These are phyloP conservation scores for Phallusia fumigata DNA, from an alignment of 23 tunicate species.

Conservation along the genomic window DNA sequence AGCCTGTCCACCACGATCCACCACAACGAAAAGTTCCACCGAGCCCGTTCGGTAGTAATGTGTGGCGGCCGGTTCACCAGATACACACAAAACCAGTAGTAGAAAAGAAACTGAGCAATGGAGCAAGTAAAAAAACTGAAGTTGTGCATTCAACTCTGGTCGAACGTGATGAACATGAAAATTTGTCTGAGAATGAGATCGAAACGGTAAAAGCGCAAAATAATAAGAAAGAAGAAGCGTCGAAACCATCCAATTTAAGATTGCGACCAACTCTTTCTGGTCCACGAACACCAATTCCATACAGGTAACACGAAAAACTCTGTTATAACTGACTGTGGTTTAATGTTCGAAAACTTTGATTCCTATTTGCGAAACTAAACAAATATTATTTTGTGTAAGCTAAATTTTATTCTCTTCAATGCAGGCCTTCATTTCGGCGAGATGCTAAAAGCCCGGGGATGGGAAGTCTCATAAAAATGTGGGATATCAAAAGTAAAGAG, in stretches of 20 bases:
- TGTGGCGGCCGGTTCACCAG: neutral
- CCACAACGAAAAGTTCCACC: neutral
- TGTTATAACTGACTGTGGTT: neutral
- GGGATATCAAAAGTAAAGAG: conserved; percentile 42
- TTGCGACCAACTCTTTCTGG: neutral
- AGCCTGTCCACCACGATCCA: neutral
- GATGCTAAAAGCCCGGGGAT: conserved; percentile 49
- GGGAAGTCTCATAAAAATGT: conserved; percentile 57
- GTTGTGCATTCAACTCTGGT: neutral
- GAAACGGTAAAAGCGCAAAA: neutral
- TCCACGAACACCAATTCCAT: neutral
- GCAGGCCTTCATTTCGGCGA: conserved; percentile 27
- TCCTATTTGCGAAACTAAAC: too few species aligned
- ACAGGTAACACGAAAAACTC: too few species aligned
- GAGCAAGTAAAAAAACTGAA: neutral
- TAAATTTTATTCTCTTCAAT: too few species aligned
- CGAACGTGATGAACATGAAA: neutral
- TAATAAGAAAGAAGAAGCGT: neutral
- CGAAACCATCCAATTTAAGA: neutral
- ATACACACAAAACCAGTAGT: neutral
- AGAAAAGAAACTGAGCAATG: neutral
- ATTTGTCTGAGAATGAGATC: neutral
- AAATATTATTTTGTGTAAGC: too few species aligned
- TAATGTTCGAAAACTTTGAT: too few species aligned
- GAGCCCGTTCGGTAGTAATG: neutral